Evolutionary conservation across 1,140 invertebrate species (phyloP), one percentile per base, ranked within the genome.

Genomic region (Megalopta genalis): DNA sequence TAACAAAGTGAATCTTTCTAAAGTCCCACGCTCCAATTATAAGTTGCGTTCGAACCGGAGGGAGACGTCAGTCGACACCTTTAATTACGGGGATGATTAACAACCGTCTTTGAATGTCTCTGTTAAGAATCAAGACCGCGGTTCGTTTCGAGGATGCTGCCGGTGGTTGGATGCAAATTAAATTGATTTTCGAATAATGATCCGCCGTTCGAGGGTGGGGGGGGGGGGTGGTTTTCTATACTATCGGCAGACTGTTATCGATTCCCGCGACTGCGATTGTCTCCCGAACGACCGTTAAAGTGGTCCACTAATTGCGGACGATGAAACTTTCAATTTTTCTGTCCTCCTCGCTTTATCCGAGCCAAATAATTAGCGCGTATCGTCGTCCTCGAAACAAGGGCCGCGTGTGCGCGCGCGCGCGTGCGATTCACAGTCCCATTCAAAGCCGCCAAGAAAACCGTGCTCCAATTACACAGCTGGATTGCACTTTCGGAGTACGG

Each of bases 101-200:
- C 42, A 46, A 10, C 42, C 42, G 42, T 12, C 42, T 52, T 52
- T 18, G 21, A 23, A 46, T 25, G n/a, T 46, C n/a, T 46, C 6
- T 46, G 12, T 16, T 9, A 42, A 65, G 21, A 42, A 18, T 52
- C 49, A 14, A 8, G 21, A 23, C 23, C 7, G 18, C 62, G 10
- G 8, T 23, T 16, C n/a, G 37, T 49, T 3, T 62, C 54, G 57
- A 32, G 37, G 3, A 67, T 32, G 42, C 62, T 63, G 39, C 60
- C 32, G 37, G 21, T 39, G 12, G 42, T 9, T 46, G 12, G 2
- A 42, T 71, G 67, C 39, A 52, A 77, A 77, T 77, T 71, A 77
- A 71, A 52, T 77, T 77, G 71, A 63, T 71, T 77, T 46, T 71
- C 14, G 60, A 77, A 63, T 77, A 71, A 39, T 27, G 9, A 7